Conservation (phyloP, 2,888 invertebrate genomes). For the Taphrorychus bicolor region DNA sequence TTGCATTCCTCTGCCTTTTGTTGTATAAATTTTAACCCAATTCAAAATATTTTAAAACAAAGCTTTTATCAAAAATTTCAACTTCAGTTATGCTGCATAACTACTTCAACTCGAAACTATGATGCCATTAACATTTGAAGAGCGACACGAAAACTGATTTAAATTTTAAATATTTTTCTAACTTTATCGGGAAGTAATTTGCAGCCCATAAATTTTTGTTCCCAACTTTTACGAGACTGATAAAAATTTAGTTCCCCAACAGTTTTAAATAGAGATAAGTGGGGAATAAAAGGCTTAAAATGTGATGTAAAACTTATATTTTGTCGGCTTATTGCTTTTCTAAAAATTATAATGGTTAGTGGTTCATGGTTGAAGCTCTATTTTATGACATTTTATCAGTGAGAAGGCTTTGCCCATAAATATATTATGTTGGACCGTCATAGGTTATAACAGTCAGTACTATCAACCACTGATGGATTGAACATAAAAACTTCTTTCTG, state of each 20-base stretch:
- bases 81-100: not conserved
- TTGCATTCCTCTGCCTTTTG: not conserved
- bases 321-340: too few relatives aligned
- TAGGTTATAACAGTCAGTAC: too few relatives aligned
- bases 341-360: too few relatives aligned
- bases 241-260: not conserved
- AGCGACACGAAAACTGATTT: constrained; percentile 18
- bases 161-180: constrained; percentile 27
- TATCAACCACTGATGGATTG: too few relatives aligned
- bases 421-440: too few relatives aligned
- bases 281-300: too few relatives aligned
- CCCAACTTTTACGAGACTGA: not conserved
- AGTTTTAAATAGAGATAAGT: too few relatives aligned
- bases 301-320: too few relatives aligned
- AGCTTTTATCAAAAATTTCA: not conserved
- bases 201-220: not conserved
- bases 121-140: constrained; percentile 5
- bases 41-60: not conserved
- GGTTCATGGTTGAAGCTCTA: too few relatives aligned
- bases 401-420: too few relatives aligned
- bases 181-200: constrained; percentile 1
- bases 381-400: too few relatives aligned
- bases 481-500: too few relatives aligned
- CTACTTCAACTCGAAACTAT: constrained; percentile 8
- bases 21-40: not conserved